Conservation (phyloP, 2,888 invertebrate genomes). For the Blastobasis adustella region DNA sequence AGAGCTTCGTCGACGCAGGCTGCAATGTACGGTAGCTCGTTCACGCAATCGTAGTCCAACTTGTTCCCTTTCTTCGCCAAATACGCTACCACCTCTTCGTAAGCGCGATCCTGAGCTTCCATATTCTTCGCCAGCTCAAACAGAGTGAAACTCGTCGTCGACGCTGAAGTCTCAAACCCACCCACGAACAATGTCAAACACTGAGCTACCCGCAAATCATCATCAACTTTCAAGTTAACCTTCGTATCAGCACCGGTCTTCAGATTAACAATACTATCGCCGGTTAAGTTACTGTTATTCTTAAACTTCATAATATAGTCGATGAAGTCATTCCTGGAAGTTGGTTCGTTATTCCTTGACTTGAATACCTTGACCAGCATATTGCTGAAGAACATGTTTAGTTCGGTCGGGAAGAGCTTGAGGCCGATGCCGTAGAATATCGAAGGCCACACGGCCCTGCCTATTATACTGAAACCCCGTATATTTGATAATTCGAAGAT, state of each 20-base stretch:
- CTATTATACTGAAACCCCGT: conserved; percentile 12
- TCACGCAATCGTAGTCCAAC: conserved; percentile 33
- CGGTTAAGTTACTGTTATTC: conserved; percentile 20
- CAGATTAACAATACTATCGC: conserved; percentile 23
- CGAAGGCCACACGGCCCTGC: neutral
- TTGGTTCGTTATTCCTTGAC: conserved; percentile 12
- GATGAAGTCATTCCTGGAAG: conserved; percentile 19
- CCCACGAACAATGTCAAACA: conserved; percentile 63
- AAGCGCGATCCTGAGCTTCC: conserved; percentile 24
- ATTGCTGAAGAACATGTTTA: conserved; percentile 20
- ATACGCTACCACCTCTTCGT: conserved; percentile 23
- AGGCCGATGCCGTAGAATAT: conserved; percentile 29
- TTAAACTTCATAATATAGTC: conserved; percentile 18
- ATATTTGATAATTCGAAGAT: conserved; percentile 18
- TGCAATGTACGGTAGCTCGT: conserved; percentile 32
- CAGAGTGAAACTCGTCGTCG: conserved; percentile 28
- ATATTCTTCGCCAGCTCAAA: conserved; percentile 39
- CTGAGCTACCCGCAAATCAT: conserved; percentile 66
- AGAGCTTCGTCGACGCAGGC: conserved; percentile 41
- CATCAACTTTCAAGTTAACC: conserved; percentile 32
- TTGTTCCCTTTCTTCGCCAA: conserved; percentile 11
- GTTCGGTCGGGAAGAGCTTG: conserved; percentile 18
- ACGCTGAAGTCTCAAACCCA: conserved; percentile 44
- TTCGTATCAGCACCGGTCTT: conserved; percentile 12
- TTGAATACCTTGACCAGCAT: conserved; percentile 14